Evolutionary conservation across 1,140 invertebrate species (phyloP).

Genomic region (Camponotus vicinus): DNA sequence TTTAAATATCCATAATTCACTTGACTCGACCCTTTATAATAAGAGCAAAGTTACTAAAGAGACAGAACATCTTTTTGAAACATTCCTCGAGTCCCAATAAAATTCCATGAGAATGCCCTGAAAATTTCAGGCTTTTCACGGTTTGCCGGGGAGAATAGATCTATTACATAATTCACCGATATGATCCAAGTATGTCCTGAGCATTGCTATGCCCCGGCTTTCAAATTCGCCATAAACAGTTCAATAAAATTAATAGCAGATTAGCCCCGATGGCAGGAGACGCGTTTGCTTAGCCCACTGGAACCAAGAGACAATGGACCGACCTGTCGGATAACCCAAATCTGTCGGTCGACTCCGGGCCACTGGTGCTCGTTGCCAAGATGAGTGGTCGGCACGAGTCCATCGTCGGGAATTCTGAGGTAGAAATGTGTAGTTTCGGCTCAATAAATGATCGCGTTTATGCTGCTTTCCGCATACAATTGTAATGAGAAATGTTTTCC

Average conservation of each 20-base stretch:
- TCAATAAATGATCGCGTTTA: conserved; percentile 49
- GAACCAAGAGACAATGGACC: conserved; percentile 50
- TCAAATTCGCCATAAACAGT: conserved; percentile 11
- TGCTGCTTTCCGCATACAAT: conserved; percentile 47
- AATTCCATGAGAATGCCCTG: too few species aligned
- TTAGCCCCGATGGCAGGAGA: conserved; percentile 19
- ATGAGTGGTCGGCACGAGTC: conserved; percentile 55
- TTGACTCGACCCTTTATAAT: too few species aligned
- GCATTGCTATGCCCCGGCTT: neutral
- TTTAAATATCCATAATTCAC: too few species aligned
- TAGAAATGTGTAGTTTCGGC: conserved; percentile 33
- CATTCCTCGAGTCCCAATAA: too few species aligned
- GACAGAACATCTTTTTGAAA: too few species aligned
- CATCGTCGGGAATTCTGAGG: conserved; percentile 45
- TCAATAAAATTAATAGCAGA: conserved; percentile 51
- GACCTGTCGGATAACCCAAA: conserved; percentile 65
- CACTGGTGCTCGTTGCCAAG: conserved; percentile 52
- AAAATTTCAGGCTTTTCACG: too few species aligned
- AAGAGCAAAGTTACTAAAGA: too few species aligned
- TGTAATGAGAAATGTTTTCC: conserved; percentile 54
- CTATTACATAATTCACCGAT: too few species aligned
- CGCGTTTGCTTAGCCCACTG: conserved; percentile 40
- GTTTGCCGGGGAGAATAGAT: too few species aligned
- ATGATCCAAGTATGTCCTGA: neutral
- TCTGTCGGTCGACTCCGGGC: conserved; percentile 52